These are phyloP conservation scores for Eledona agricola DNA, from an alignment of 2,888 invertebrate genomes.

Conservation along the genomic window DNA sequence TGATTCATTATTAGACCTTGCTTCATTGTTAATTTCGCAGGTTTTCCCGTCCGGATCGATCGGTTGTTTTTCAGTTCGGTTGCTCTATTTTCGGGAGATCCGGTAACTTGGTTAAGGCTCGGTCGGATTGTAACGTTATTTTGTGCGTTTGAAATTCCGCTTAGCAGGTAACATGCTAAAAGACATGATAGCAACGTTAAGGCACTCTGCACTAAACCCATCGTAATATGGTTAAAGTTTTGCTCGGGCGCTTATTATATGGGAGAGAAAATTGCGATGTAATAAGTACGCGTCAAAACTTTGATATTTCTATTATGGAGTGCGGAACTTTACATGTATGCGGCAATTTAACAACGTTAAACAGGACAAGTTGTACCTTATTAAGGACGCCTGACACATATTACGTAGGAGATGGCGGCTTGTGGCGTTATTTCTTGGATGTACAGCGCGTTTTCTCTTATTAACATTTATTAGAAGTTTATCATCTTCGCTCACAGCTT, in stretches of 20 bases:
- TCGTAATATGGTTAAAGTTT: conserved; percentile 23
- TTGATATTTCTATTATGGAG: conserved; percentile 29
- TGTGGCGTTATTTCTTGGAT: too few species aligned
- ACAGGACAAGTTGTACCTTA: conserved; percentile 10
- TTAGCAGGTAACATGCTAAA: conserved; percentile 9
- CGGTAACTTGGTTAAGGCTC: conserved; percentile 1
- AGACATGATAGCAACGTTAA: conserved; percentile 11
- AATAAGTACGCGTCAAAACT: conserved; percentile 32
- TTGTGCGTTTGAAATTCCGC: conserved; percentile 10
- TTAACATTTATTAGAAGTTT: too few species aligned
- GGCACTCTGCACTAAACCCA: conserved; percentile 17
- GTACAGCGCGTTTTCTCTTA: too few species aligned
- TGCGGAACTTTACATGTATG: conserved; percentile 25
- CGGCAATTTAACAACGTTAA: conserved; percentile 20
- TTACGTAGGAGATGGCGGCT: too few species aligned
- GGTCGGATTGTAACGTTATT: not conserved
- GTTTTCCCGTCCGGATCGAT: conserved; percentile 35
- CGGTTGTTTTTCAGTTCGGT: conserved; percentile 16
- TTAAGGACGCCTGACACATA: conserved; percentile 5
- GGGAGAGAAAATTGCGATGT: conserved; percentile 8
- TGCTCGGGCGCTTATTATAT: conserved; percentile 22
- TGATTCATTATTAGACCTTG: conserved; percentile 56
- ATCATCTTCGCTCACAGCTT: too few species aligned
- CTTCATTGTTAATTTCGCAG: conserved; percentile 52
- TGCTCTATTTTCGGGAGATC: conserved; percentile 6